Conservation (phyloP, 2,113 vertebrate genomes). For the Arenaria interpres region DNA sequence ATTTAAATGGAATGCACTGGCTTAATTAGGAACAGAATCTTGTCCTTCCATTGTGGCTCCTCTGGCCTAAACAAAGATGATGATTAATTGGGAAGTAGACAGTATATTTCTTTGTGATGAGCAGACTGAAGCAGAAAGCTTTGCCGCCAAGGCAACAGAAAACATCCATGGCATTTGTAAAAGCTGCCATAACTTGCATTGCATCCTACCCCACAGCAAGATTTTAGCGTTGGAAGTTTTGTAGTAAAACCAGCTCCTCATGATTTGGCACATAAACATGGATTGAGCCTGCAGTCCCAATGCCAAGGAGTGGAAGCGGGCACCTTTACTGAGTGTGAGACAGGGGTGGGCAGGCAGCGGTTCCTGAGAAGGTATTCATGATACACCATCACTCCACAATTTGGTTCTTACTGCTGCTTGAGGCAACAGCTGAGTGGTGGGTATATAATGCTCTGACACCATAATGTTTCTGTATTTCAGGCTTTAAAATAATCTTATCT, state of each 20-base stretch:
- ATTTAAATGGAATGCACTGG: constrained; percentile 53
- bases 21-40: constrained; percentile 65
- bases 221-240: neutral
- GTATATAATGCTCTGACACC: neutral
- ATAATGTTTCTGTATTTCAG: neutral
- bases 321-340: neutral
- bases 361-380: neutral
- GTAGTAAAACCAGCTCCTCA: neutral
- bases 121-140: constrained; percentile 27
- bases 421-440: neutral
- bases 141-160: constrained; percentile 42
- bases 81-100: constrained; percentile 57
- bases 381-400: neutral
- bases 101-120: constrained; percentile 44
- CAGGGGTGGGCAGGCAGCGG: neutral
- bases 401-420: neutral
- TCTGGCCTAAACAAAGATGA: constrained; percentile 59
- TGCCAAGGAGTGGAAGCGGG: neutral
- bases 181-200: constrained; percentile 39
- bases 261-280: neutral
- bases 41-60: constrained; percentile 50
- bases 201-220: constrained; percentile 17
- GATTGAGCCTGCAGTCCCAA: neutral
- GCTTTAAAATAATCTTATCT: neutral
- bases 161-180: constrained; percentile 50